Evolutionary conservation across 2,797 vertebrate species (phyloP), one percentile per base, ranked within the genome.

Genomic region (Luscinia megarhynchos): DNA sequence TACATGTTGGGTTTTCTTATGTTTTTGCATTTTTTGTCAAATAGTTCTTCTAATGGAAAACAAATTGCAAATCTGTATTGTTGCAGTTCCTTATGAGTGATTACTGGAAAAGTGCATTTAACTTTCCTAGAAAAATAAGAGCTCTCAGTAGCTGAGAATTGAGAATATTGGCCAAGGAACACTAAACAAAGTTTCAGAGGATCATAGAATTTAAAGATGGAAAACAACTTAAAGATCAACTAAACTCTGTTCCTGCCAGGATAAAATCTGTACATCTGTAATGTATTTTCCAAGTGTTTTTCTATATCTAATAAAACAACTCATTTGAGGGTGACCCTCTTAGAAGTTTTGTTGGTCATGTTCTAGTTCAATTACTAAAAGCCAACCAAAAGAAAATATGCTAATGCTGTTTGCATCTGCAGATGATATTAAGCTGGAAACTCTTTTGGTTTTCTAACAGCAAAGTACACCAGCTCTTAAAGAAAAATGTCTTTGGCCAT

Each of bases 371-470:
- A 12, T 85, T 89, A 27, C 67, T 92, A 32, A 80, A 70, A 61
- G 50, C 34, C 64, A 92, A 58, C 46, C 16, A 30, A 79, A 90
- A 91, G 41, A 74, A 93, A 84, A 76, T 43, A 45, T 54, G 55
- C 36, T 89, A 64, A 87, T 80, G 57, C 20, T 85, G 13, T 93
- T 93, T 89, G 51, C 38, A 64, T 93, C 84, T 94, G 81, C 86
- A 89, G 78, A 83, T 1, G 2, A 53, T 89, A 59, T 3, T 84
- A 79, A 70, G 18, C 68, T 92, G 78, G 84, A 76, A 95, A 70
- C 22, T 46, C 41, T 85, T 70, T 38, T 34, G 6, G 16, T 74
- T 95, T 94, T 89, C 61, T 55, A 74, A 57, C 41, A 90, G 64
- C 14, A 29, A 76, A 94, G 7, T 79, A 30, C 34, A 69, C 48